A percentile compares a stretch with the other conserved stretches of the same genome.
phyloP scores from a whole-genome alignment of 2,888 invertebrate genomes.

The Oligia latruncula region DNA sequence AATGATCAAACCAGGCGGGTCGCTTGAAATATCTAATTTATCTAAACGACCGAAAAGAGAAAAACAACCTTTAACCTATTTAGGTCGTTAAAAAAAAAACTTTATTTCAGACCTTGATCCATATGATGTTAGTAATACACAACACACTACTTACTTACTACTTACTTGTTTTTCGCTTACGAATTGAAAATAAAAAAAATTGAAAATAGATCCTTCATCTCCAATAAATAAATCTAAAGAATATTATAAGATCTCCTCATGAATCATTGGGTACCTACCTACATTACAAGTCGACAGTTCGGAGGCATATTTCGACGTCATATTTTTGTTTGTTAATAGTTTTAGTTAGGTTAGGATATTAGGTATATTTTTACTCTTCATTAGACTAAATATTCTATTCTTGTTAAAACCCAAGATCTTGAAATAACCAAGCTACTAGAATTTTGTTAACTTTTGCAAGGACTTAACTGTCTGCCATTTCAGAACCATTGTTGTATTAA shows the following conservation, averaged over 20 bases:
- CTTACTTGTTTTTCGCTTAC: no score
- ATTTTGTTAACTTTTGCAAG: neutral
- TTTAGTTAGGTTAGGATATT: no score
- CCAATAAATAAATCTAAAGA: neutral
- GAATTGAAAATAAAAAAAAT: no score
- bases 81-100: no score
- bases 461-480: neutral
- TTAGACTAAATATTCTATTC: neutral
- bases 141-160: no score
- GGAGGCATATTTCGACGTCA: no score
- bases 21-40: neutral
- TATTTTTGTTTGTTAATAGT: no score
- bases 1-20: neutral
- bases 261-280: no score
- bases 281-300: no score
- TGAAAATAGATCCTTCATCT: neutral
- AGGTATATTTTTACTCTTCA: neutral
- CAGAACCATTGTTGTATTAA: constrained; percentile 10
- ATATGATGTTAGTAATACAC: no score
- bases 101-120: no score
- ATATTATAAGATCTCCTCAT: neutral
- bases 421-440: neutral
- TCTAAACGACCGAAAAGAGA: neutral
- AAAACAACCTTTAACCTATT: neutral
- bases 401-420: neutral